Conservation (phyloP, 2,797 vertebrate species). For the Pseudotriccus pelzelni region DNA sequence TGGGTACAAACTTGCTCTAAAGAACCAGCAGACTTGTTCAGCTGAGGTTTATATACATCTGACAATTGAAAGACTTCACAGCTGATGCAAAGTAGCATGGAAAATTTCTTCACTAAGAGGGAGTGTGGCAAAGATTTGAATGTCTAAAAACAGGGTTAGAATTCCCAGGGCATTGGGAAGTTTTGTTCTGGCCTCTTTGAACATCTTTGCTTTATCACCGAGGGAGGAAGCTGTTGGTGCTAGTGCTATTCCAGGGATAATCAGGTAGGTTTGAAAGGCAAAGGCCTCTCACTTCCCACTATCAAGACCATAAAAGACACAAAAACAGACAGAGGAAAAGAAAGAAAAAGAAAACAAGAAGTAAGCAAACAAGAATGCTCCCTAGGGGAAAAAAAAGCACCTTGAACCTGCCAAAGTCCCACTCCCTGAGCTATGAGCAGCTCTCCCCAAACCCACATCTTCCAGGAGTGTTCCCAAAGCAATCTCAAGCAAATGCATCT, state of each 20-base stretch:
- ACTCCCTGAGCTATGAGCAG: not conserved
- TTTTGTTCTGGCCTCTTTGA: not conserved
- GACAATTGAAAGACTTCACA: not conserved
- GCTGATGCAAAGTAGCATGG: not conserved
- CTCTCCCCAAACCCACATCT: not conserved
- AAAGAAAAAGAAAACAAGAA: not conserved
- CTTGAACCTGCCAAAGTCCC: not conserved
- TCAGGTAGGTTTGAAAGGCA: not conserved
- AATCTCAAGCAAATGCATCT: fast-evolving
- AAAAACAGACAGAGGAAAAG: not conserved
- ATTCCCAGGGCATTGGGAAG: not conserved
- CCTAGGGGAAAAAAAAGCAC: not conserved
- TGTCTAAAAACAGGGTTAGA: not conserved
- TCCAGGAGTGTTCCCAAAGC: not conserved
- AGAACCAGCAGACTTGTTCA: not conserved
- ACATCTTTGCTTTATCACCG: not conserved
- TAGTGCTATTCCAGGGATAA: not conserved
- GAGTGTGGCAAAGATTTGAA: not conserved
- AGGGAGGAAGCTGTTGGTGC: not conserved
- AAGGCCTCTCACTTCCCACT: not conserved
- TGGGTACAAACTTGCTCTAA: not conserved
- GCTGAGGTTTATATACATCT: not conserved
- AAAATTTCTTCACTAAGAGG: not conserved
- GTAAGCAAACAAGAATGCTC: not conserved
- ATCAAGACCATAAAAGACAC: not conserved